Base-by-base conservation (phyloP, 1,140 invertebrate species). In the Drosophila novamexicana region DNA sequence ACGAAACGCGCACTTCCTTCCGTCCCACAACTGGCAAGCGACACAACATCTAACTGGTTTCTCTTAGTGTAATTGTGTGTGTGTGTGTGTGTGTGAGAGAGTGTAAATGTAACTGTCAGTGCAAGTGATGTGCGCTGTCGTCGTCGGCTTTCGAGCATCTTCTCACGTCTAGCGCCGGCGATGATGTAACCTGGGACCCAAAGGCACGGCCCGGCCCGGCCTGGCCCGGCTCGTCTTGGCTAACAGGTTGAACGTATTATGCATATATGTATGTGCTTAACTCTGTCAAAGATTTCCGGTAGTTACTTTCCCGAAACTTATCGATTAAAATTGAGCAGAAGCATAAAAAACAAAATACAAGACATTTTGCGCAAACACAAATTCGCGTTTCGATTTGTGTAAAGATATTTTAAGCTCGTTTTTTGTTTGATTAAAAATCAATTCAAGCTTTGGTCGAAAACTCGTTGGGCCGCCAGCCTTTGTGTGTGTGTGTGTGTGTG, bases 81-180 rank as follows among this genome's bases (percentile, higher is more conserved):
- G 37, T 57, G 14, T 49, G 22, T 53, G 37, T 57, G 14, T 14
- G 14, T 14, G 14, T 49, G 14, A 49, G 44, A 54, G 7, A 6
- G 29, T 47, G 37, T 44, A 36, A 39, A 36, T 58, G 42, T 16
- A 16, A 22, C 12, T 57, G 40, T 47, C 32, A 79, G 79, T 82
- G 80, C 62, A 83, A 85, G 59, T 86, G 83, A 78, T 64, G 77
- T 56, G 22, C 5, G 65, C 22, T 22, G 37, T 57, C 34, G 65
- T 45, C 54, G 49, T 22, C 61, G 61, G 56, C 75, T 73, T 84
- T 84, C 68, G 81, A 81, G 81, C 79, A 84, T 84, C 76, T 71
- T 83, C 63, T 83, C 63, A 59, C 77, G 75, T 80, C 75, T 81
- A 72, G 58, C 65, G 64, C 59, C 29, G 49, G 58, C 66, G 47